These are phyloP conservation scores for Macrotus californicus DNA, from an alignment of 2,113 vertebrate species.

Conservation along the genomic window DNA sequence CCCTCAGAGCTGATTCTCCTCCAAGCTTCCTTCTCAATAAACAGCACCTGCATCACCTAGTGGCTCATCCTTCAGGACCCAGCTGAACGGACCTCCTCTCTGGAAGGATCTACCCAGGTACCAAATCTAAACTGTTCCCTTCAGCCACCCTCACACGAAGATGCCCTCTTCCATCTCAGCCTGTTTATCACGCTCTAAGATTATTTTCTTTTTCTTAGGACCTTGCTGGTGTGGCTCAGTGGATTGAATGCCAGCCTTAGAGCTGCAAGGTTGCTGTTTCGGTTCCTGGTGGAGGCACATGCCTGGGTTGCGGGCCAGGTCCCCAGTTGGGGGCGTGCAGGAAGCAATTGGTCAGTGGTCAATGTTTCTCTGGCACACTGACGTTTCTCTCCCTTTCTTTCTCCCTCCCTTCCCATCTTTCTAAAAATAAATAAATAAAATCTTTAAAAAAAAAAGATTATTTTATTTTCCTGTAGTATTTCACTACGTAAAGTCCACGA, in stretches of 20 bases:
- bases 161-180: background rate
- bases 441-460: background rate
- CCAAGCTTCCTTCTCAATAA: background rate
- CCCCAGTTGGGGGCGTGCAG: too few relatives aligned
- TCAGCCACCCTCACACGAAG: background rate
- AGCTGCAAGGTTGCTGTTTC: too few relatives aligned
- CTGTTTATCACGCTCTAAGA: background rate
- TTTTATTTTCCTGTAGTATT: background rate
- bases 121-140: background rate
- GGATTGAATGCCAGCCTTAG: too few relatives aligned
- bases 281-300: too few relatives aligned
- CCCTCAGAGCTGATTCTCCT: background rate
- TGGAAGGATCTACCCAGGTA: background rate
- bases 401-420: too few relatives aligned
- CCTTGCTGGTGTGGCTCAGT: too few relatives aligned
- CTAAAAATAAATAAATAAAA: too few relatives aligned
- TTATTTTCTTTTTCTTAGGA: too few relatives aligned
- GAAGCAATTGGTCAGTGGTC: too few relatives aligned
- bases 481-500: background rate
- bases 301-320: too few relatives aligned
- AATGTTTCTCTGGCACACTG: too few relatives aligned
- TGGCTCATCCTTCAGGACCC: background rate
- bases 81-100: background rate
- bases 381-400: too few relatives aligned
- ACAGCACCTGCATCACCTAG: background rate